Conservation (phyloP, 2,113 vertebrate genomes). For the Indri indri region DNA sequence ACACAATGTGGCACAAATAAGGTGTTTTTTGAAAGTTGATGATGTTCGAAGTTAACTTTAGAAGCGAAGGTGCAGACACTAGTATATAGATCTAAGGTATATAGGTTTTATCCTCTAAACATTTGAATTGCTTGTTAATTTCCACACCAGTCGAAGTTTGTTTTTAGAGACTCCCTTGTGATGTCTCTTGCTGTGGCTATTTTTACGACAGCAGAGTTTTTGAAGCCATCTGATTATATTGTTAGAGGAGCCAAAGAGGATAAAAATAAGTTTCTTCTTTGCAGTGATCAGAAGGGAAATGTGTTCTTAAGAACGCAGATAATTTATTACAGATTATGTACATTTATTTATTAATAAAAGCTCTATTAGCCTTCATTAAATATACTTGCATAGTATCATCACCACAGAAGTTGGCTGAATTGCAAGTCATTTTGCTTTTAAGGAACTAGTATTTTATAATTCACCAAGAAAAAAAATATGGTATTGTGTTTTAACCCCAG, state of each 20-base stretch:
- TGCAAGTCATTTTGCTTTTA: constrained; percentile 21
- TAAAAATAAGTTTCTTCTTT: background rate
- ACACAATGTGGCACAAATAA: background rate
- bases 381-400: background rate
- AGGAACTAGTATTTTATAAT: background rate
- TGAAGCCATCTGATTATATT: background rate
- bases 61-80: background rate
- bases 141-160: background rate
- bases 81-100: background rate
- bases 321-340: background rate
- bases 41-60: constrained; percentile 15
- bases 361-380: background rate
- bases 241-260: background rate
- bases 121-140: constrained; percentile 11
- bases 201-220: background rate
- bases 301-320: background rate
- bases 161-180: background rate
- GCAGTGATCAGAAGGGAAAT: background rate
- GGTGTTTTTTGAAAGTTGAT: background rate
- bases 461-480: background rate
- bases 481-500: background rate
- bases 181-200: background rate
- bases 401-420: background rate
- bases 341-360: background rate
- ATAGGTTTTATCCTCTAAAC: background rate